A percentile compares a stretch with the other conserved stretches of the same genome.
Conservation (phyloP, 30 jellyfish, hydroid and myxozoan genomes). For the Haliclystus octoradiatus region DNA sequence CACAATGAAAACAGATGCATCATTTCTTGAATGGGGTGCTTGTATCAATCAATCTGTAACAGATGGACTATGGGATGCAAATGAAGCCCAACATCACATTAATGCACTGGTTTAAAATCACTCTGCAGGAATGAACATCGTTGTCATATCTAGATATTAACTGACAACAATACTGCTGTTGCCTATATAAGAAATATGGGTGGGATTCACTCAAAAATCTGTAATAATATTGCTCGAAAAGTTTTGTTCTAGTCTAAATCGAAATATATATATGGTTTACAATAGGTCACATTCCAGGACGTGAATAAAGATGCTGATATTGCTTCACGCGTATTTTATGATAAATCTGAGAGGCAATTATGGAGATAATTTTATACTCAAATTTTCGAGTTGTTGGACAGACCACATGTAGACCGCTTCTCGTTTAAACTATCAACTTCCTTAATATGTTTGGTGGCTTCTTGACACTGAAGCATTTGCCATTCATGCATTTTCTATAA, state of each 20-base stretch:
- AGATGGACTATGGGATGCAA: constrained; percentile 4
- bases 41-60: neutral
- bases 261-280: constrained; percentile 10
- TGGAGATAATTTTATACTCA: too few relatives aligned
- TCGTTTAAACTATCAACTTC: too few relatives aligned
- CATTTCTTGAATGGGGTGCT: constrained; percentile 19
- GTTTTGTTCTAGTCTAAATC: constrained; percentile 14
- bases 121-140: neutral
- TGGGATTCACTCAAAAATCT: constrained; percentile 4
- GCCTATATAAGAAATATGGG: constrained; percentile 24
- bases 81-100: constrained; percentile 4
- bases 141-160: constrained; percentile 1
- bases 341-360: too few relatives aligned
- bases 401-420: too few relatives aligned
- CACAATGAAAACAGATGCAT: constrained; percentile 6
- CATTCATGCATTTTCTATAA: too few relatives aligned
- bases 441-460: too few relatives aligned
- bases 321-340: too few relatives aligned
- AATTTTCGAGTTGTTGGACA: too few relatives aligned
- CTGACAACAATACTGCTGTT: constrained; percentile 29
- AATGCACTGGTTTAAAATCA: constrained; percentile 11
- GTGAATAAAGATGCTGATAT: constrained; percentile 18
- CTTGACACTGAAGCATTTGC: too few relatives aligned
- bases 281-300: constrained; percentile 32
- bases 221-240: constrained; percentile 8